Evolutionary conservation across 92 coral and sea anemone genomes (phyloP), one percentile per base, ranked within the genome.

Genomic region (Epizoanthus rinbou): DNA sequence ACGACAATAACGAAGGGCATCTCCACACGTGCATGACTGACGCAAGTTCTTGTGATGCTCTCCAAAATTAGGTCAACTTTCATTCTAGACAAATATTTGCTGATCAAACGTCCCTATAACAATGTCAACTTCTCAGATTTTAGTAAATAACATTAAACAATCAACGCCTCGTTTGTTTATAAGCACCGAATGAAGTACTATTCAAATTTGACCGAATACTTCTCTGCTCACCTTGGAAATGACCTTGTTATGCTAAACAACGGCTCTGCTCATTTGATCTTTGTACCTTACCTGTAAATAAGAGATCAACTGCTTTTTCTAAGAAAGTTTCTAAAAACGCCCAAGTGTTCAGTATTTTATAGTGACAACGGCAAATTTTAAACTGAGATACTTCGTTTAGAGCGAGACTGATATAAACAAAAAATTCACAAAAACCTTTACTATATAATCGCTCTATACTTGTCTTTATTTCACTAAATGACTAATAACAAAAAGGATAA

Each of bases 231-330:
- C 82, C 82, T 62, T 60, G 56, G 70, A 57, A 59, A 78, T 78
- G 82, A 78, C 82, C 82, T 62, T 78, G 41, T 62, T 57, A 78
- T 17, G 81, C 25, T 4, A 16, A 63, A 39, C 21, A 60, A 76
- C 31, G 8, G 24, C 63, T 78, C 54, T 62, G 82, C 50, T 78
- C 71, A 78, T 60, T 78, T 78, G 82, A 78, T 78, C 82, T 62
- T 14, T 69, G 56, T 78, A 78, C 82, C 71, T 21, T 78, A 78
- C 82, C 71, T 21, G 82, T 21, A 62, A 78, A 63, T 19, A 16
- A 37, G 18, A 62, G 82, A 78, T 78, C 59, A 78, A 63, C 59
- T 60, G 82, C 25, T 78, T 69, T n/a, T 21, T 5, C 15, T 78
- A 41, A 62, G 64, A 37, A 78, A 78, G 45, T 41, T 39, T 57